Base-by-base conservation (phyloP, 2,888 invertebrate species). In the Drosophila borealis region DNA sequence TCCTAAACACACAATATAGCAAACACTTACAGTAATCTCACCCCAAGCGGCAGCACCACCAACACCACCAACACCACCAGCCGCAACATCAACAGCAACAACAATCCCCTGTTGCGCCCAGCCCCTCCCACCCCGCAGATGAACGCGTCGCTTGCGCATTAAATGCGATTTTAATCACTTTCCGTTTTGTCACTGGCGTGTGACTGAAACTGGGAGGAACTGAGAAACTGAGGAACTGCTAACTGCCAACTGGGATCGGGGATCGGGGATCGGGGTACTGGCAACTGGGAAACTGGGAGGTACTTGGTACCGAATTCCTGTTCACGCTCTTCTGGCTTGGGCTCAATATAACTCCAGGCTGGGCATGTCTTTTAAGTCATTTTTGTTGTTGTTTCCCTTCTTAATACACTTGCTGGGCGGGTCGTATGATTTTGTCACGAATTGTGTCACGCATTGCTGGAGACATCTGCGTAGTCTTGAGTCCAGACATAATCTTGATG, bases 81-180 rank as follows among this genome's bases (percentile, higher is more conserved):
- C 66, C 45, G 13, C 56, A 36, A 66, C 59, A 48, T 37, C n/a
- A 48, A 36, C 55, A 65, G 39, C 54, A 54, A 21, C 63, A 53
- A 50, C 25, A 45, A 33, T 21, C 8, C 39, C 44, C 61, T 51
- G 49, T 64, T 53, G 61, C 61, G 44, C 56, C 62, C 61, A 33
- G 25, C 14, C 44, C 59, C 21, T 29, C 8, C 3, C 14, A 6
- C 11, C n/a, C 39, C 17, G 21, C 10, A 29, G 25, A 11, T 14
- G 45, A 68, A 62, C 70, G 64, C 71, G 59, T 77, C 64, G 77
- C 66, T 70, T 80, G 81, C 80, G 87, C 88, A 80, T 87, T 80
- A 88, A 87, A 89, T 87, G 85, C 68, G 89, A 89, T 89, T 89
- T 89, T 89, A 89, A 89, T 89, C 88, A 85, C 83, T 85, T 89